These are phyloP conservation scores for Metallyticus violacea DNA, from an alignment of 2,888 invertebrate genomes.

Conservation along the genomic window DNA sequence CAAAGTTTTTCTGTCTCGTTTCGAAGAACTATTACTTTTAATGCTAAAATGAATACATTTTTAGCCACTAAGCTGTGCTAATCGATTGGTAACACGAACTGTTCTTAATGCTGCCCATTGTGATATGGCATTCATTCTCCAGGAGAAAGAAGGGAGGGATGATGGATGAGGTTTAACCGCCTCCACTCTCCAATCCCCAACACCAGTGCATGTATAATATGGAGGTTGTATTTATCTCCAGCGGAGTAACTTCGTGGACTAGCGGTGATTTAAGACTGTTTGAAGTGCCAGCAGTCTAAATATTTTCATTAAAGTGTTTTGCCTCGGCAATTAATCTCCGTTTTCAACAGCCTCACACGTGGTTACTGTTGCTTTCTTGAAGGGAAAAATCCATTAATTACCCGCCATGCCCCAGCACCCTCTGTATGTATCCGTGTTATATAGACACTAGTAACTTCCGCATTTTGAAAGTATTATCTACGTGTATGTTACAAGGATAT, in stretches of 20 bases:
- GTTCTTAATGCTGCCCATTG: not conserved
- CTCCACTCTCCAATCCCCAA: not conserved
- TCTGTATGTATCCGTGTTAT: not conserved
- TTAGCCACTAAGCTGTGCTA: not conserved
- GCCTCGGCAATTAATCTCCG: not conserved
- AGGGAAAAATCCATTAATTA: not conserved
- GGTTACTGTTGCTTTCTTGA: not conserved
- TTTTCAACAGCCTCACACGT: not conserved
- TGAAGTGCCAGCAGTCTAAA: not conserved
- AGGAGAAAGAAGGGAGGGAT: not conserved
- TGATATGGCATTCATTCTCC: not conserved
- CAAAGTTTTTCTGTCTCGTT: no score
- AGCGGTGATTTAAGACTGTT: not conserved
- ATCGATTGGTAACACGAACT: no score
- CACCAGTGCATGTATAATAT: not conserved
- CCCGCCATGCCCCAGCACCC: not conserved
- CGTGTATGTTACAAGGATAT: no score
- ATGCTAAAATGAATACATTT: not conserved
- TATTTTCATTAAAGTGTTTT: conserved; percentile 8
- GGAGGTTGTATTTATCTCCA: no score
- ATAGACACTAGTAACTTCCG: not conserved
- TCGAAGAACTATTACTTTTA: no score
- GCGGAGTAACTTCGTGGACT: not conserved
- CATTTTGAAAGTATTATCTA: no score
- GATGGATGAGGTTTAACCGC: not conserved